Percentiles rank a stretch among this genome's conserved stretches.
phyloP scores from a whole-genome alignment of 1,140 invertebrate genomes.

The Rhopalosiphum padi region DNA sequence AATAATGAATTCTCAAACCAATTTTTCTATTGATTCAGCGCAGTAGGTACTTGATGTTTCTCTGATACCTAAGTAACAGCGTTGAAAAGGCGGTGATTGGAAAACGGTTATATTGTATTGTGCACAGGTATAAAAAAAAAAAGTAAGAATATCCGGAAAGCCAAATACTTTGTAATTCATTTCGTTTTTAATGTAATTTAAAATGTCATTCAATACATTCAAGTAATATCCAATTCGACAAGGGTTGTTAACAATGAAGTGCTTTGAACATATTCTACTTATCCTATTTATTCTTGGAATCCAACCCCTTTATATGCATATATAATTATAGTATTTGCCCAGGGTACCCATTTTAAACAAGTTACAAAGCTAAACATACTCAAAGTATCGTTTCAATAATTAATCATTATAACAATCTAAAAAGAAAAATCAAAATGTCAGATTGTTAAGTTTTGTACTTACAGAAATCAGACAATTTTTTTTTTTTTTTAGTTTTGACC shows the following conservation, averaged over 20 bases:
- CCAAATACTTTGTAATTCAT: slow-evolving; percentile 3
- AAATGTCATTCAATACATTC: not conserved
- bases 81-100: not conserved
- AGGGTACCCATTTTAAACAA: not conserved
- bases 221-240: not conserved
- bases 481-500: no score
- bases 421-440: no score
- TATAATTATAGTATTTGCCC: not conserved
- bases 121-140: not conserved
- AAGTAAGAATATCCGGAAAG: not conserved
- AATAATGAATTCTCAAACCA: not conserved
- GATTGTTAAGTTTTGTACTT: no score
- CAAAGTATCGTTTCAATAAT: not conserved
- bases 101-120: not conserved
- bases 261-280: not conserved
- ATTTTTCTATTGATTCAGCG: not conserved
- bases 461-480: no score
- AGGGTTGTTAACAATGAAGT: not conserved
- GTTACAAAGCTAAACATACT: not conserved
- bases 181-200: slow-evolving; percentile 32
- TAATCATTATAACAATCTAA: no score
- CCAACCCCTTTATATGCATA: not conserved
- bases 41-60: not conserved
- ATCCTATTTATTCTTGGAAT: not conserved
- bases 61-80: not conserved